Evolutionary conservation across 2,797 vertebrate genomes (phyloP).

Genomic region (Anguilla obscura): DNA sequence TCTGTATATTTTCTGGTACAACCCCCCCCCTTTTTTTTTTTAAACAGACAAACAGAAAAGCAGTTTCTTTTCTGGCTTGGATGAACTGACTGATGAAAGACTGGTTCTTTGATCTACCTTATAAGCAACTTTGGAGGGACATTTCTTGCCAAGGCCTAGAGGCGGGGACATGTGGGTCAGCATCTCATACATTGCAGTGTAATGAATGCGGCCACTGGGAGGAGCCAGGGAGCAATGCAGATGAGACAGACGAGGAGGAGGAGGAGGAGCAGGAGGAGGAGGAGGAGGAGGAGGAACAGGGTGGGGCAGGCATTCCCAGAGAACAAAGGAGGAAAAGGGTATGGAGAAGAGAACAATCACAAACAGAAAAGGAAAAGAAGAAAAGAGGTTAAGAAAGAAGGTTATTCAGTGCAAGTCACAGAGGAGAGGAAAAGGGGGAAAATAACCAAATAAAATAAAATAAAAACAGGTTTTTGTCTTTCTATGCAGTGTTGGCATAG

Average conservation of each 20-base stretch:
- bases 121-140: constrained; percentile 99
- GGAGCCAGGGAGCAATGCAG: constrained; percentile 67
- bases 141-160: constrained; percentile 99
- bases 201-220: constrained; percentile 97
- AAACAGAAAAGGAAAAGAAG: constrained; percentile 45
- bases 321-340: constrained; percentile 46
- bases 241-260: constrained; percentile 54
- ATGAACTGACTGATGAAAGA: constrained; percentile 19
- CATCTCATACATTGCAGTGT: constrained; percentile 99
- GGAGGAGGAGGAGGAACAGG: constrained; percentile 44
- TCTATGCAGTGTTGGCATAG: constrained; percentile 79
- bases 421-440: constrained; percentile 64
- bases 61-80: neutral
- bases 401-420: constrained; percentile 84
- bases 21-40: neutral
- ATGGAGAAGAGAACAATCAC: constrained; percentile 58
- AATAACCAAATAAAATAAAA: constrained; percentile 56
- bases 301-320: constrained; percentile 60
- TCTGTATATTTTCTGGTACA: constrained; percentile 20
- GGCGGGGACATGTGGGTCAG: constrained; percentile 99
- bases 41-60: constrained; percentile 18
- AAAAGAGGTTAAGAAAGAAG: constrained; percentile 70
- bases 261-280: constrained; percentile 40
- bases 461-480: constrained; percentile 59
- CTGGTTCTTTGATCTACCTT: constrained; percentile 83